phyloP scores from a whole-genome alignment of 2,888 invertebrate genomes.

The Dichetophora obliterata region DNA sequence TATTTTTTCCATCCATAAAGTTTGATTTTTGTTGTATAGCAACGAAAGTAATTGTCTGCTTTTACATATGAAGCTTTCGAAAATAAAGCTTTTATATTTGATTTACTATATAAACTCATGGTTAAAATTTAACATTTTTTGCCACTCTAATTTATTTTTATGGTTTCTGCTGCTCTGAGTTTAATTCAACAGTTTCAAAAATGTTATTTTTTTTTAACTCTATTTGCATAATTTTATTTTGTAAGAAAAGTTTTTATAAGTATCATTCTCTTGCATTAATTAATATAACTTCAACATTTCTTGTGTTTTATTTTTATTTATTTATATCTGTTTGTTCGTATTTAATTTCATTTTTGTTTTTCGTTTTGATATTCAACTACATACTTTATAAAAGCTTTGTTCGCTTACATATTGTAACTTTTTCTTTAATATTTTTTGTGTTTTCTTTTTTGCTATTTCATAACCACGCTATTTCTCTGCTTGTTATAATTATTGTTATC shows the following conservation, averaged over 20 bases:
- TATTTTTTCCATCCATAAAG: not conserved
- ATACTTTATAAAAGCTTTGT: slow-evolving; percentile 1
- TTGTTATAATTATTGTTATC: slow-evolving; percentile 22
- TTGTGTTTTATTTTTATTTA: not conserved
- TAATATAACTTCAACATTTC: not conserved
- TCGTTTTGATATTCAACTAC: not conserved
- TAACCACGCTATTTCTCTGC: not conserved
- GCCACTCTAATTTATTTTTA: not conserved
- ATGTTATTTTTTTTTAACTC: not conserved
- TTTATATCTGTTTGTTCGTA: not conserved
- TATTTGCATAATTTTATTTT: not conserved
- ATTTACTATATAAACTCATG: not conserved
- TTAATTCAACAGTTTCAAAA: not conserved
- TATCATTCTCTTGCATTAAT: not conserved
- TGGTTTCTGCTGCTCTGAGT: not conserved
- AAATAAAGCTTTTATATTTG: slow-evolving; percentile 3
- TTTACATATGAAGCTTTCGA: slow-evolving; percentile 8
- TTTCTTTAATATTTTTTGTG: not conserved
- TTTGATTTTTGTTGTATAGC: slow-evolving; percentile 9
- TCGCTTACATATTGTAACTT: slow-evolving; percentile 6
- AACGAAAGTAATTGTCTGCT: slow-evolving; percentile 39
- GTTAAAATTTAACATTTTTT: not conserved
- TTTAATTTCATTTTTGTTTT: not conserved
- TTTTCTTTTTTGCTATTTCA: not conserved
- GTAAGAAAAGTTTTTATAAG: not conserved